phyloP scores from a whole-genome alignment of 2,113 vertebrate genomes.

The Rhabdomys dilectus region DNA sequence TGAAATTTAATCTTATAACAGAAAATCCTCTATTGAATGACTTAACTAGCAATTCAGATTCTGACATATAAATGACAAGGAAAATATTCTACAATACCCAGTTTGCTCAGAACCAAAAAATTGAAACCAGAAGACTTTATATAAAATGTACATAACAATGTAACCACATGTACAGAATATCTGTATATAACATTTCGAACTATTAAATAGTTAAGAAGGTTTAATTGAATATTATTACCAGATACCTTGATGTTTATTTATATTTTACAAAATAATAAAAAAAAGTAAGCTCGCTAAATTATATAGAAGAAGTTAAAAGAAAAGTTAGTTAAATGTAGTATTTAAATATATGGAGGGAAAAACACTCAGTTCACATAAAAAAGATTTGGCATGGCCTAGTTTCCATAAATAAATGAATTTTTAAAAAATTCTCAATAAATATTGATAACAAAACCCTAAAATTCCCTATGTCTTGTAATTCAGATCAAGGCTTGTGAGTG shows the following conservation, averaged over 20 bases:
- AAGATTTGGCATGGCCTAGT: neutral
- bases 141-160: neutral
- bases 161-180: neutral
- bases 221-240: conserved; percentile 33
- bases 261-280: conserved; percentile 33
- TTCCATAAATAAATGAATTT: too few species aligned
- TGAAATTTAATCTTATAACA: neutral
- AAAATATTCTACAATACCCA: conserved; percentile 46
- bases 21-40: conserved; percentile 13
- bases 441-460: neutral
- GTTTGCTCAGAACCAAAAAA: conserved; percentile 22
- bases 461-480: neutral
- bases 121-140: neutral
- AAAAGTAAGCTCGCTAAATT: conserved; percentile 25
- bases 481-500: neutral
- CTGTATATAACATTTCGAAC: conserved; percentile 48
- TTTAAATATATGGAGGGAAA: neutral
- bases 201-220: conserved; percentile 32
- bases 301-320: conserved; percentile 39
- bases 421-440: neutral
- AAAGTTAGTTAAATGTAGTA: conserved; percentile 22
- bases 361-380: conserved; percentile 2
- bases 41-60: conserved; percentile 48
- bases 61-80: neutral
- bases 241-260: neutral